Conservation (phyloP, 2,797 vertebrate genomes). For the Moxostoma hubbsi region DNA sequence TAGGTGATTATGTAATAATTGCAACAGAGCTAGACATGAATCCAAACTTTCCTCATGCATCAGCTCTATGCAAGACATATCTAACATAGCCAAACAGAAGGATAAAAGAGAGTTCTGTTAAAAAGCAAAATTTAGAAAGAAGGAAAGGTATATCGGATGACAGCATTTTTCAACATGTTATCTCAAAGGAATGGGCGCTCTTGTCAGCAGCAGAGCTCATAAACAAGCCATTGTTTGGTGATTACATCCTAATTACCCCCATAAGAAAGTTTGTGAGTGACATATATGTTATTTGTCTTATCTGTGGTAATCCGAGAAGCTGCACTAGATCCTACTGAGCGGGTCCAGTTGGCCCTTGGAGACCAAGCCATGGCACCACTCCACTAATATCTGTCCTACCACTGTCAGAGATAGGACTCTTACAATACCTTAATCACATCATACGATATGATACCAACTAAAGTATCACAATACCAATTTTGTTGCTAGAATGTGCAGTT, state of each 20-base stretch:
- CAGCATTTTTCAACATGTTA: conserved; percentile 74
- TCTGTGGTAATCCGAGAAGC: conserved; percentile 81
- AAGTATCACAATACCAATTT: too few species aligned
- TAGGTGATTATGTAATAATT: conserved; percentile 13
- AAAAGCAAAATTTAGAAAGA: conserved; percentile 59
- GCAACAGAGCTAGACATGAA: background rate
- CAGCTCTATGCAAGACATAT: conserved; percentile 60
- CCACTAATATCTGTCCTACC: conserved; percentile 33
- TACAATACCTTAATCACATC: conserved; percentile 20
- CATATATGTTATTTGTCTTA: conserved; percentile 84
- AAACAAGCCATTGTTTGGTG: conserved; percentile 80
- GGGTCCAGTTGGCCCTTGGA: conserved; percentile 19
- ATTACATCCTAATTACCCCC: conserved; percentile 79
- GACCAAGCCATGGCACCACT: conserved; percentile 20
- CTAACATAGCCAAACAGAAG: conserved; percentile 64
- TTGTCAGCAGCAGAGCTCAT: conserved; percentile 77
- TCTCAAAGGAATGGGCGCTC: conserved; percentile 75
- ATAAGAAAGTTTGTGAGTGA: conserved; percentile 78
- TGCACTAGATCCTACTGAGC: conserved; percentile 60
- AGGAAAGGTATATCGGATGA: conserved; percentile 74
- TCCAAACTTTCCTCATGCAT: conserved; percentile 44
- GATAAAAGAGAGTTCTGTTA: conserved; percentile 68
- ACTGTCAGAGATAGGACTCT: conserved; percentile 47
- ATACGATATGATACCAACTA: too few species aligned
- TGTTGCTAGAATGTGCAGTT: background rate